These are phyloP conservation scores for Stigmatopora argus DNA, from an alignment of 2,113 vertebrate species.

Conservation along the genomic window DNA sequence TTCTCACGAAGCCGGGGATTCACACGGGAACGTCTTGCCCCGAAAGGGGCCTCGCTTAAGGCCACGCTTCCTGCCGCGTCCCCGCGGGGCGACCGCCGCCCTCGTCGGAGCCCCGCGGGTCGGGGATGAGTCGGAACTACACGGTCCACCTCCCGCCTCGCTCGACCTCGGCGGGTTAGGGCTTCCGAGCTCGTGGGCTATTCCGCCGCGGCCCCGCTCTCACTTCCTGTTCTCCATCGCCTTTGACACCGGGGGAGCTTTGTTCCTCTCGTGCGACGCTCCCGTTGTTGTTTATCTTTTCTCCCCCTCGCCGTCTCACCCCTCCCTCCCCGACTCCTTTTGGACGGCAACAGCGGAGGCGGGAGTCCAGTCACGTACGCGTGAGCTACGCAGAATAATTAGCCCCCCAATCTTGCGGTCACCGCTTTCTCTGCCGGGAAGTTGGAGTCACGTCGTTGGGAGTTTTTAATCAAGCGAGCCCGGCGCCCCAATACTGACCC, in stretches of 20 bases:
- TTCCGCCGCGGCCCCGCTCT: background rate
- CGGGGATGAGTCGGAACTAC: background rate
- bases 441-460: no score
- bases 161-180: background rate
- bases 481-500: no score
- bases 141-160: background rate
- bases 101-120: slow-evolving; percentile 23
- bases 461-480: no score
- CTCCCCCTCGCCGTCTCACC: background rate
- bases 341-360: background rate
- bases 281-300: background rate
- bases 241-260: background rate
- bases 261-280: background rate
- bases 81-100: slow-evolving; percentile 30
- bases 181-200: background rate
- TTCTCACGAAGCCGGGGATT: slow-evolving; percentile 52
- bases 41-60: slow-evolving; percentile 32
- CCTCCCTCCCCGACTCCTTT: background rate
- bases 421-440: background rate
- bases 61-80: slow-evolving; percentile 51
- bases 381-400: background rate
- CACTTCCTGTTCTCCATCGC: background rate
- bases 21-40: slow-evolving; percentile 68
- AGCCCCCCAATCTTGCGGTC: background rate
- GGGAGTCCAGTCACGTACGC: background rate